Percentiles rank a stretch among this genome's conserved stretches.
Evolutionary conservation across 2,113 vertebrate genomes (phyloP).

Genomic region (Podiceps cristatus): DNA sequence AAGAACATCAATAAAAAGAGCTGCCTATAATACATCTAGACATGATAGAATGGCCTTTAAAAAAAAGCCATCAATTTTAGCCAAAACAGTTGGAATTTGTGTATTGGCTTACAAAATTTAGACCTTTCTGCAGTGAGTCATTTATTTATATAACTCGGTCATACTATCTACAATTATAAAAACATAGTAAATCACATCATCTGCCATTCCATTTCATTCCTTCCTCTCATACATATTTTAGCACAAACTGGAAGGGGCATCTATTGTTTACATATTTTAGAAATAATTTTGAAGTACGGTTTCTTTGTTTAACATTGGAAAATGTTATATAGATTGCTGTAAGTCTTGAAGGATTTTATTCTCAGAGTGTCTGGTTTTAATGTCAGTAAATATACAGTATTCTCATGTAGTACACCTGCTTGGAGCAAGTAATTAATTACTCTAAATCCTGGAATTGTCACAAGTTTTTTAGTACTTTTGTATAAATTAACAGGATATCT

Average conservation of each 20-base stretch:
- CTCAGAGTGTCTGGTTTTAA: background rate
- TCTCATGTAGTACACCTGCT: background rate
- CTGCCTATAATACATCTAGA: background rate
- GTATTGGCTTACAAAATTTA: background rate
- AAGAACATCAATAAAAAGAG: background rate
- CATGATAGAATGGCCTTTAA: background rate
- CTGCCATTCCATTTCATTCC: background rate
- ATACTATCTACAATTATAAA: background rate
- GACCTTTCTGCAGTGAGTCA: background rate
- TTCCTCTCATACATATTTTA: background rate
- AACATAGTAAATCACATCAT: background rate
- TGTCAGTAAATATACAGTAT: background rate
- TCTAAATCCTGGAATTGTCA: background rate
- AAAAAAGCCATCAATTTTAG: background rate
- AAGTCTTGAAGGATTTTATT: background rate
- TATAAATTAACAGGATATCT: background rate
- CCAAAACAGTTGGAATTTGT: background rate
- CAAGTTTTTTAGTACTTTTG: background rate
- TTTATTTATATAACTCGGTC: conserved; percentile 17
- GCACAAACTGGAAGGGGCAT: background rate
- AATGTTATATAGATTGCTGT: background rate
- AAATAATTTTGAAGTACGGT: background rate
- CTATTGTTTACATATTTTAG: background rate
- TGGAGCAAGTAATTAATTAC: background rate
- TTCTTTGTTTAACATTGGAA: background rate